phyloP scores from a whole-genome alignment of 1,140 invertebrate genomes.

The Zaprionus gabonicus region DNA sequence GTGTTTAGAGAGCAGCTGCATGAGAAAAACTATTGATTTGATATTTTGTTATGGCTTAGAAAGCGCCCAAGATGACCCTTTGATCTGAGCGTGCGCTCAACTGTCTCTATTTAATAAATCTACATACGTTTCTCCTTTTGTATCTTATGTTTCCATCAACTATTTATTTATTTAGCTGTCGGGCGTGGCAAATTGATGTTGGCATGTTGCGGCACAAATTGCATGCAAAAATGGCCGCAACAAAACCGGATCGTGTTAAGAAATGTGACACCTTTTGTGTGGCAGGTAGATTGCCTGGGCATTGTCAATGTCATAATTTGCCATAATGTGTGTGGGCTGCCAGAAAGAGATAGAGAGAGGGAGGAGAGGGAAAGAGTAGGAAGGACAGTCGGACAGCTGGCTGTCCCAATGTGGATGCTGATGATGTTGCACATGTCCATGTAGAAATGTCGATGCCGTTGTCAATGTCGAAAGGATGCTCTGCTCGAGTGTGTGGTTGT shows the following conservation, averaged over 20 bases:
- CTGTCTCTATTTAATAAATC: background rate
- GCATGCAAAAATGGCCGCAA: conserved; percentile 51
- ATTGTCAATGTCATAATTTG: conserved; percentile 82
- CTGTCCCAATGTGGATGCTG: conserved; percentile 30
- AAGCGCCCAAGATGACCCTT: background rate
- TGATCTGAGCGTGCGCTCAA: background rate
- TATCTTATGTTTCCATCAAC: conserved; percentile 6
- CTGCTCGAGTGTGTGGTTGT: conserved; percentile 2
- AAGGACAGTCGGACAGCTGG: conserved; percentile 20
- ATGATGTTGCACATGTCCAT: conserved; percentile 61
- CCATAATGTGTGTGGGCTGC: conserved; percentile 56
- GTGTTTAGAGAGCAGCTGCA: no score
- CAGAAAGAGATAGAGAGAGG: background rate
- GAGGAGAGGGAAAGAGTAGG: background rate
- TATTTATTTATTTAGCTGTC: conserved; percentile 43
- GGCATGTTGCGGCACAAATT: conserved; percentile 36
- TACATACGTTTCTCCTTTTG: background rate
- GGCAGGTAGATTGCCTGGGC: conserved; percentile 41
- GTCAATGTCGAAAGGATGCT: conserved; percentile 39
- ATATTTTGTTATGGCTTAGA: background rate
- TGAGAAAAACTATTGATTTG: background rate
- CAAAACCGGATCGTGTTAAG: conserved; percentile 58
- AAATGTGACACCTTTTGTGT: conserved; percentile 68
- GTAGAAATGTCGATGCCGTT: conserved; percentile 62
- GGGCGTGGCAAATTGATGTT: conserved; percentile 51